phyloP scores from a whole-genome alignment of 1,140 invertebrate genomes.

The Sarcophaga peregrina region DNA sequence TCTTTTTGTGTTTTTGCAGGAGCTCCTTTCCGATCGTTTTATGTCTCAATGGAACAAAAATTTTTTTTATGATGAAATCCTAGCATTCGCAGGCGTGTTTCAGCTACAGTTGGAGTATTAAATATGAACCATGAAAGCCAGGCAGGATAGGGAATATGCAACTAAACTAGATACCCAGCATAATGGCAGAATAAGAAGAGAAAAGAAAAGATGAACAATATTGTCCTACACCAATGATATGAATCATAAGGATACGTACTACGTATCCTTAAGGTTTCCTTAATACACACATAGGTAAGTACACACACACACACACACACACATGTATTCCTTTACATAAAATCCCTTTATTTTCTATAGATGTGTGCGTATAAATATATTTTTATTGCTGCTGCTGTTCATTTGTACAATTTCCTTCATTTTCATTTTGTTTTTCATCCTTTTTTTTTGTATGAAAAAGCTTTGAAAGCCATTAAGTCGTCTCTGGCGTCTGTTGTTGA shows the following conservation, averaged over 20 bases:
- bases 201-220: not conserved
- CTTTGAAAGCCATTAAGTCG: constrained; percentile 32
- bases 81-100: not conserved
- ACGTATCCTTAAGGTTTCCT: constrained; percentile 23
- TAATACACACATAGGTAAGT: not conserved
- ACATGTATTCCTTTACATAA: not conserved
- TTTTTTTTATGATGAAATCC: constrained; percentile 38
- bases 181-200: too few relatives aligned
- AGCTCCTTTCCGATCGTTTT: constrained; percentile 4
- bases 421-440: not conserved
- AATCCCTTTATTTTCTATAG: too few relatives aligned
- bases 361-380: not conserved
- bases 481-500: not conserved
- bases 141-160: not conserved
- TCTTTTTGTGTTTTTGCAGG: not conserved
- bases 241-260: constrained; percentile 17
- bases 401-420: not conserved
- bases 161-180: too few relatives aligned
- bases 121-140: not conserved
- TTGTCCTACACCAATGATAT: constrained; percentile 14
- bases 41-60: constrained; percentile 19
- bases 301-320: not conserved
- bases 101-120: too few relatives aligned
- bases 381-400: not conserved
- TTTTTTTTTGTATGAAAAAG: constrained; percentile 13